These are phyloP conservation scores for Atopsyche davidsoni DNA, from an alignment of 1,140 invertebrate genomes.

Conservation along the genomic window DNA sequence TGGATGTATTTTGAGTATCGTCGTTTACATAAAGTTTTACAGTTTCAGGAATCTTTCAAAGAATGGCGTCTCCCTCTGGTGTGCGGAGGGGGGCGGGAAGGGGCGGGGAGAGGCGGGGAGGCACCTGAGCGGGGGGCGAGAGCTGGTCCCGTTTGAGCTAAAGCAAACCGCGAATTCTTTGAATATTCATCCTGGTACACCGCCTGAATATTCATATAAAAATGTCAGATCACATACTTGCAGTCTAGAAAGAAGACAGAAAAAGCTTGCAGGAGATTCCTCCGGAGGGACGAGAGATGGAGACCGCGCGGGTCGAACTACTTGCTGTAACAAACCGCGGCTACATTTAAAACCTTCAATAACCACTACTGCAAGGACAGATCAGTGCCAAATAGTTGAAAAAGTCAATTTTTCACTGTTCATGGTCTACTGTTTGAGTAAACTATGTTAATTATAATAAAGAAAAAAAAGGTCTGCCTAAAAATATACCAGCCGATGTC, in stretches of 20 bases:
- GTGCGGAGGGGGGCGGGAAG: background rate
- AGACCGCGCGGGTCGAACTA: background rate
- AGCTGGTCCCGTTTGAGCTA: conserved; percentile 19
- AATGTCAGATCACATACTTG: conserved; percentile 27
- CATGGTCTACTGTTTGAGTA: no score
- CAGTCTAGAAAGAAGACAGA: no score
- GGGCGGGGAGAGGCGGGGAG: background rate
- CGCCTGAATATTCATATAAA: conserved; percentile 28
- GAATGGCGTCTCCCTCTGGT: background rate
- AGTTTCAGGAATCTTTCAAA: background rate
- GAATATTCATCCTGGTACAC: conserved; percentile 25
- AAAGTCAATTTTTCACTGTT: no score
- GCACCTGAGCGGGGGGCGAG: background rate
- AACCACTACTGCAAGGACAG: background rate
- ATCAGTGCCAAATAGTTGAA: background rate
- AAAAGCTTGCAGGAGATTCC: conserved; percentile 9
- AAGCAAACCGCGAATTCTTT: conserved; percentile 28
- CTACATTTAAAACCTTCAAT: background rate
- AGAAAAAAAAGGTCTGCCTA: no score
- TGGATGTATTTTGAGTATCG: background rate
- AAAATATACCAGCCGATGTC: no score
- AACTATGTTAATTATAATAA: no score
- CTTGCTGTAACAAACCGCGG: background rate
- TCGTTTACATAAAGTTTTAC: background rate
- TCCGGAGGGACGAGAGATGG: background rate